Evolutionary conservation across 1,140 invertebrate genomes (phyloP).

Genomic region (Potamilus streckersoni): DNA sequence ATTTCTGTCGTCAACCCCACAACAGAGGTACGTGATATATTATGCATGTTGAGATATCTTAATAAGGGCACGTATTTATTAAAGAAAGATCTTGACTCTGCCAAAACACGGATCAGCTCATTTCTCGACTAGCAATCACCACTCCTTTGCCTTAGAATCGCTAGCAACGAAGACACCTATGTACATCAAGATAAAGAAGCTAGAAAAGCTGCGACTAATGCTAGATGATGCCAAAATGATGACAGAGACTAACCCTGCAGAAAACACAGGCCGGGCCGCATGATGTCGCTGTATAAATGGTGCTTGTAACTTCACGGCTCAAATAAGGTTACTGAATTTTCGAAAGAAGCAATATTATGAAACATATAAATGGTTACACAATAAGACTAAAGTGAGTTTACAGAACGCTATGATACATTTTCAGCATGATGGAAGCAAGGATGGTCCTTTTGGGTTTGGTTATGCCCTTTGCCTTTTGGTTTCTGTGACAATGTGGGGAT

Average conservation of each 20-base stretch:
- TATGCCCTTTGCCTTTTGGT: neutral
- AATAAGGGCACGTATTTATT: neutral
- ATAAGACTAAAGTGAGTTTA: neutral
- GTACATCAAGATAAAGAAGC: neutral
- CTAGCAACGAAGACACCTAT: neutral
- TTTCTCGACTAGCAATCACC: neutral
- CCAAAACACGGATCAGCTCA: neutral
- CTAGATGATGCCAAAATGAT: constrained; percentile 10
- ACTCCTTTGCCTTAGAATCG: constrained; percentile 10
- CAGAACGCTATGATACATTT: neutral
- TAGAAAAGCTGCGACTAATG: constrained; percentile 1
- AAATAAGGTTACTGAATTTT: constrained; percentile 10
- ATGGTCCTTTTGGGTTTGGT: constrained; percentile 3
- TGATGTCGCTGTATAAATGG: constrained; percentile 12
- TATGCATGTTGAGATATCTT: constrained; percentile 3
- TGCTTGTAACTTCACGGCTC: neutral
- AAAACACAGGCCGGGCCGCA: constrained; percentile 5
- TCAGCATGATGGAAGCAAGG: neutral
- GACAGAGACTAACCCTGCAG: neutral
- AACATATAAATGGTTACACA: neutral
- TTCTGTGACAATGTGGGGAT: neutral
- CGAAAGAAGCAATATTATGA: neutral
- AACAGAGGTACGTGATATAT: neutral
- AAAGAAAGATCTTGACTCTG: neutral
- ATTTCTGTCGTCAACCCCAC: neutral